phyloP scores from a whole-genome alignment of 2,888 invertebrate species.

The Druceiella hillmani region DNA sequence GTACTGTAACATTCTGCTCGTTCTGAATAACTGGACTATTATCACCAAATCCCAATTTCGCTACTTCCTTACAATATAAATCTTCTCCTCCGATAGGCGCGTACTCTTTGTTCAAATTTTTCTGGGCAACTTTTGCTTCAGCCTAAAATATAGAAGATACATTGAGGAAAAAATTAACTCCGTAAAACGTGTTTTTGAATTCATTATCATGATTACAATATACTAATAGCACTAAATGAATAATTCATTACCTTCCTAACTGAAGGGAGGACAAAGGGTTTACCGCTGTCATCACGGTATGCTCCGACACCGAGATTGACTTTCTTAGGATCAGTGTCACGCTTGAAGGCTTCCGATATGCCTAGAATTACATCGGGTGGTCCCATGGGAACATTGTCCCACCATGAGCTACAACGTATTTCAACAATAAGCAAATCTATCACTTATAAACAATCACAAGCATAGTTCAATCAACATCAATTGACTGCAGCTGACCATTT shows the following conservation, averaged over 20 bases:
- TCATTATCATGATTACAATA: too few species aligned
- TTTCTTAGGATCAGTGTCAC: constrained; percentile 86
- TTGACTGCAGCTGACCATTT: too few species aligned
- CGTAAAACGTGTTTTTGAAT: too few species aligned
- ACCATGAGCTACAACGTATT: constrained; percentile 64
- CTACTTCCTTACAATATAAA: constrained; percentile 79
- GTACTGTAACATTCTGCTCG: constrained; percentile 68
- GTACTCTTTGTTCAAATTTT: constrained; percentile 88
- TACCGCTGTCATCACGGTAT: constrained; percentile 95
- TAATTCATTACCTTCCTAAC: constrained; percentile 72
- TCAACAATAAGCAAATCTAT: too few species aligned
- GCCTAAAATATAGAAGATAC: constrained; percentile 55
- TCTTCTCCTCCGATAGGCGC: constrained; percentile 84
- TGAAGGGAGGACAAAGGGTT: constrained; percentile 90
- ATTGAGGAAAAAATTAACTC: too few species aligned
- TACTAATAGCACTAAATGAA: too few species aligned
- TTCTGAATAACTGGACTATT: constrained; percentile 61
- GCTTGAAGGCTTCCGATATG: constrained; percentile 93
- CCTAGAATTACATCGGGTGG: constrained; percentile 98
- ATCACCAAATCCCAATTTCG: constrained; percentile 84
- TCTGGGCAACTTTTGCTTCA: constrained; percentile 64
- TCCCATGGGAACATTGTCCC: constrained; percentile 88
- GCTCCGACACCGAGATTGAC: constrained; percentile 96
- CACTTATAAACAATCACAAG: too few species aligned
- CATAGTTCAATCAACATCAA: too few species aligned